Evolutionary conservation across 2,888 invertebrate species (phyloP).

Genomic region (Nasonovia ribisnigri): DNA sequence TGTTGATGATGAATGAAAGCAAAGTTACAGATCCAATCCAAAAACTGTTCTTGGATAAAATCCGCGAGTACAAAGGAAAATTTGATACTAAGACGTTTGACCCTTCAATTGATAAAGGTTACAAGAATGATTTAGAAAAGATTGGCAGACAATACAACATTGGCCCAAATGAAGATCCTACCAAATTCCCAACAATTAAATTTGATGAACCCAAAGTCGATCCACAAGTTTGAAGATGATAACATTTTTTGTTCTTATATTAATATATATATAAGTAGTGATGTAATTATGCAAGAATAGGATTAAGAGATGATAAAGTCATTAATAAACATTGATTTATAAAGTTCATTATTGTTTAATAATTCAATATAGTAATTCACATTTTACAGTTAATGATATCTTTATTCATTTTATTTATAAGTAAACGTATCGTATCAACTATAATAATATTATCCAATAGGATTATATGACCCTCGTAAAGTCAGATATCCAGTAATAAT

Average conservation of each 20-base stretch:
- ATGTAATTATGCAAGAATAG: slow-evolving; percentile 53
- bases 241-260: slow-evolving; percentile 35
- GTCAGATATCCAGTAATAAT: slow-evolving; percentile 91
- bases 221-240: slow-evolving; percentile 47
- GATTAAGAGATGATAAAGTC: slow-evolving; percentile 51
- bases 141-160: slow-evolving; percentile 44
- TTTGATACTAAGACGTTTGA: slow-evolving; percentile 47
- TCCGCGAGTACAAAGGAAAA: slow-evolving; percentile 83
- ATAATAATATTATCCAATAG: slow-evolving; percentile 45
- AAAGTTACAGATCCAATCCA: slow-evolving; percentile 91
- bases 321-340: slow-evolving; percentile 40
- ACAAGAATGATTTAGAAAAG: slow-evolving; percentile 56
- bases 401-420: neutral
- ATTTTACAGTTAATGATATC: neutral
- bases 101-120: slow-evolving; percentile 60
- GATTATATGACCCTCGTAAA: slow-evolving; percentile 72
- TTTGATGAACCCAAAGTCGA: slow-evolving; percentile 56
- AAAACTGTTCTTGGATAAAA: slow-evolving; percentile 92
- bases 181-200: slow-evolving; percentile 59
- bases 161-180: slow-evolving; percentile 41
- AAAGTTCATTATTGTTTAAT: slow-evolving; percentile 36
- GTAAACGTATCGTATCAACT: neutral
- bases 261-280: slow-evolving; percentile 42
- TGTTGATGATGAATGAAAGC: slow-evolving; percentile 73
- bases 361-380: slow-evolving; percentile 15